Conservation (phyloP, 2,797 vertebrate species). For the Sebastes diploproa region DNA sequence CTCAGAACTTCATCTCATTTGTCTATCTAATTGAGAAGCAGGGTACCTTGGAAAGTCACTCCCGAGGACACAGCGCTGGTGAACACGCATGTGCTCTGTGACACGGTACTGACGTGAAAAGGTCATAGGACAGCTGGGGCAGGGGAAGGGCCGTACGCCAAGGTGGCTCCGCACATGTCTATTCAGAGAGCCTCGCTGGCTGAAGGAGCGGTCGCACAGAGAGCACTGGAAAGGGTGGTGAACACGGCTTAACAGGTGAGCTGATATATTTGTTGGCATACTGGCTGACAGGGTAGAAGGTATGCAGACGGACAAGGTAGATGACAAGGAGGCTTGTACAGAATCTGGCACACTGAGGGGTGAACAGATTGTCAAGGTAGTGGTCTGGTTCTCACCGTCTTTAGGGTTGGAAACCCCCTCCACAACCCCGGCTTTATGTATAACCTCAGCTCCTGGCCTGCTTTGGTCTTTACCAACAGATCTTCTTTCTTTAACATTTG, state of each 20-base stretch:
- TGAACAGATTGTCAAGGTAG: constrained; percentile 8
- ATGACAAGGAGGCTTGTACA: constrained; percentile 12
- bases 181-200: constrained; percentile 82
- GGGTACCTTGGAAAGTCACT: constrained; percentile 37
- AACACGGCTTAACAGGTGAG: constrained; percentile 27
- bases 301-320: constrained; percentile 48
- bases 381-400: background rate
- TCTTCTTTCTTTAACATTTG: background rate
- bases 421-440: background rate
- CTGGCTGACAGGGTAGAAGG: constrained; percentile 20
- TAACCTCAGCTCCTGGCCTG: background rate
- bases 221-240: constrained; percentile 75
- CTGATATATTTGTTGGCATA: constrained; percentile 34
- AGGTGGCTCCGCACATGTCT: constrained; percentile 81
- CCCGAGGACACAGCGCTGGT: constrained; percentile 63
- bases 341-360: constrained; percentile 6
- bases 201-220: constrained; percentile 78
- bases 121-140: constrained; percentile 81
- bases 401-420: background rate
- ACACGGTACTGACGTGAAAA: constrained; percentile 84
- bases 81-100: constrained; percentile 82
- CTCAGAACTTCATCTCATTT: background rate
- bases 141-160: constrained; percentile 80
- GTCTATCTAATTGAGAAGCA: background rate
- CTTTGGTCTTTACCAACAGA: background rate